These are phyloP conservation scores for Falco cherrug DNA, from an alignment of 2,797 vertebrate genomes.

Conservation along the genomic window DNA sequence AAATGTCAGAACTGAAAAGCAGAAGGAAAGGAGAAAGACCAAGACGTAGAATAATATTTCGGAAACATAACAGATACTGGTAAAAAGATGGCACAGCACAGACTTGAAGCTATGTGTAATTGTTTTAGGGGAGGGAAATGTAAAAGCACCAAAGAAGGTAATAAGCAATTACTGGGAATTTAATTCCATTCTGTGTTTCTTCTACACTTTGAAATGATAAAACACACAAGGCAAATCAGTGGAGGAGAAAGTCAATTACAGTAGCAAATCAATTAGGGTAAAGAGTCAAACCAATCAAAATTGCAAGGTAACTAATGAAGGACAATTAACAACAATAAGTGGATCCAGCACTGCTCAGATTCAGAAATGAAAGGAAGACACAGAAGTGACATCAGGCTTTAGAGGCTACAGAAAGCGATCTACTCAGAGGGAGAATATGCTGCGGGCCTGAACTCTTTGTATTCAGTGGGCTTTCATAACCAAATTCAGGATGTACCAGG, in stretches of 20 bases:
- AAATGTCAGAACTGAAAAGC: not conserved
- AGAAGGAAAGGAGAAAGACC: not conserved
- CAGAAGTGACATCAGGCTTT: not conserved
- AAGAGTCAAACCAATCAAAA: slow-evolving; percentile 68
- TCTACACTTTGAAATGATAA: slow-evolving; percentile 46
- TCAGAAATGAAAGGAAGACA: not conserved
- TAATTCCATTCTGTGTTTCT: slow-evolving; percentile 60
- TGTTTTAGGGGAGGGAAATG: not conserved
- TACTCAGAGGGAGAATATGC: not conserved
- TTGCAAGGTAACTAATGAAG: slow-evolving; percentile 65
- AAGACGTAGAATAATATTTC: not conserved
- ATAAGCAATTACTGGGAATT: slow-evolving; percentile 61
- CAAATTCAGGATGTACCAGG: not conserved
- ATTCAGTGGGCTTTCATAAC: not conserved
- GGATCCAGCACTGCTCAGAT: not conserved
- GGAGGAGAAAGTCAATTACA: slow-evolving; percentile 64
- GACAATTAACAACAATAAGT: slow-evolving; percentile 61
- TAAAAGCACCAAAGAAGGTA: slow-evolving; percentile 24
- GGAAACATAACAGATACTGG: not conserved
- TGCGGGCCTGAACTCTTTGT: not conserved
- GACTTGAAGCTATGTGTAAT: not conserved
- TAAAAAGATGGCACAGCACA: not conserved
- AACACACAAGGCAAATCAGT: slow-evolving; percentile 50
- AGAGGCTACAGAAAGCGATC: not conserved
- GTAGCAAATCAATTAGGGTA: slow-evolving; percentile 66